Conservation (phyloP, 2,888 invertebrate genomes). For the Pyrocoelia pectoralis region DNA sequence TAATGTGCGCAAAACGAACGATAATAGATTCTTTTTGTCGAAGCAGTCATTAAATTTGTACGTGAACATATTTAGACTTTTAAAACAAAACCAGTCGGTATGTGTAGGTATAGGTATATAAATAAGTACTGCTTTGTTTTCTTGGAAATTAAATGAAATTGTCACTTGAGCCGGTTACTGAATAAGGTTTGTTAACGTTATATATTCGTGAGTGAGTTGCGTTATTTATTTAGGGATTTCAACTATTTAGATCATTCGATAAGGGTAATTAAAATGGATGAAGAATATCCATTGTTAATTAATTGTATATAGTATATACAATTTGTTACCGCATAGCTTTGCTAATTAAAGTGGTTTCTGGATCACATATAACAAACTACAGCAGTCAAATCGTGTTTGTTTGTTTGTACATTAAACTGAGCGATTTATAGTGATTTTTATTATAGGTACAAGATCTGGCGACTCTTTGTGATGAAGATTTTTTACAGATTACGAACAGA, state of each 20-base stretch:
- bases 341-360: too few species aligned
- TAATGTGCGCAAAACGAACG: conserved; percentile 18
- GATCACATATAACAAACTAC: too few species aligned
- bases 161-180: conserved; percentile 28
- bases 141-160: conserved; percentile 33
- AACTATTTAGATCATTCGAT: conserved; percentile 2
- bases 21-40: conserved; percentile 23
- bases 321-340: background rate
- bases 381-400: too few species aligned
- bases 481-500: too few species aligned
- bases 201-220: background rate
- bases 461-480: too few species aligned
- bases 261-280: conserved; percentile 1
- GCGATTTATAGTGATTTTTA: too few species aligned
- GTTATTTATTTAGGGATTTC: conserved; percentile 5
- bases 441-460: too few species aligned
- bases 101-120: background rate
- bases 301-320: background rate
- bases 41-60: conserved; percentile 24
- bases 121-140: conserved; percentile 19
- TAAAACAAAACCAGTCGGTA: conserved; percentile 27
- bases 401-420: too few species aligned
- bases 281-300: background rate
- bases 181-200: conserved; percentile 12
- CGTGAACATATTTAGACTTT: conserved; percentile 32